Evolutionary conservation across 2,113 vertebrate species (phyloP).

Genomic region (Taurulus bubalis): DNA sequence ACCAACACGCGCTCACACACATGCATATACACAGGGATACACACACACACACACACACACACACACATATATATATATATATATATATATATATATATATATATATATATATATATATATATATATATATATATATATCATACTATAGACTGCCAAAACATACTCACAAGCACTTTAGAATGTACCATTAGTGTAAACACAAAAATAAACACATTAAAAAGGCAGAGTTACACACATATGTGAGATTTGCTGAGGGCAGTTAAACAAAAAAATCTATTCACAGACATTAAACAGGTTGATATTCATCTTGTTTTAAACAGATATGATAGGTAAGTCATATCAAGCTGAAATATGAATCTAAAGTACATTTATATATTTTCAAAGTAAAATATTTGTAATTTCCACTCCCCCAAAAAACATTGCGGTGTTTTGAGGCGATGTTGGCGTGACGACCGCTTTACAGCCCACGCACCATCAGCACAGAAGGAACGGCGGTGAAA

Average conservation of each 20-base stretch:
- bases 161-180: slow-evolving; percentile 11
- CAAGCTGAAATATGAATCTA: background rate
- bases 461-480: background rate
- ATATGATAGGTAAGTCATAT: background rate
- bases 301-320: background rate
- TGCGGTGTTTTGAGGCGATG: background rate
- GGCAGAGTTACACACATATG: background rate
- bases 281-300: background rate
- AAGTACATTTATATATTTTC: background rate
- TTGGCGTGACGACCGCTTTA: background rate
- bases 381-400: background rate
- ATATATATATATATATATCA: slow-evolving; percentile 23
- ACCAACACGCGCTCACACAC: slow-evolving; percentile 28
- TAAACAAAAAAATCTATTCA: background rate
- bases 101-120: background rate
- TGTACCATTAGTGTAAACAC: slow-evolving; percentile 11
- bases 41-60: slow-evolving; percentile 20
- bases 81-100: slow-evolving; percentile 13
- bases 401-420: background rate
- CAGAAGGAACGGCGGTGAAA: background rate
- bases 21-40: background rate
- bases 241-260: background rate
- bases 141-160: slow-evolving; percentile 17
- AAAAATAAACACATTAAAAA: background rate
- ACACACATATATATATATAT: background rate